Percentiles rank a stretch among this genome's conserved stretches.
Conservation (phyloP, 2,797 vertebrate genomes). For the Hoplostethus atlanticus region DNA sequence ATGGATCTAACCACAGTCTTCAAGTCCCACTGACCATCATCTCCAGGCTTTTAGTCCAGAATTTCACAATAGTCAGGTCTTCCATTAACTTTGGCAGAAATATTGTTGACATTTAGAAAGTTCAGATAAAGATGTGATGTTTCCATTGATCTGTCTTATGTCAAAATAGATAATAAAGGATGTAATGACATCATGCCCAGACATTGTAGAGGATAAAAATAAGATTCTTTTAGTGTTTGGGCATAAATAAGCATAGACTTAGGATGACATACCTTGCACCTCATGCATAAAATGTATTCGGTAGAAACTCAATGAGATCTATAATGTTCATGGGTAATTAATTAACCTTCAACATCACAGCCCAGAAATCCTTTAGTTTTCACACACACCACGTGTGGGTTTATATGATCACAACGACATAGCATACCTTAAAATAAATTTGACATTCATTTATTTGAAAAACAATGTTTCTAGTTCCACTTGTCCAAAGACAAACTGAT, state of each 20-base stretch:
- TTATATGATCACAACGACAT: slow-evolving; percentile 51
- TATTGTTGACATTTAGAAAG: slow-evolving; percentile 55
- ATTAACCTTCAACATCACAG: too few species aligned
- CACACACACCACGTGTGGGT: neutral
- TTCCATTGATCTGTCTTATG: slow-evolving; percentile 26
- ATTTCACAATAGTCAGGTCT: slow-evolving; percentile 75
- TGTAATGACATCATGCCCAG: slow-evolving; percentile 17
- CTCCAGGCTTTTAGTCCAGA: slow-evolving; percentile 46
- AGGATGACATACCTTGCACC: neutral
- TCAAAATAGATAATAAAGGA: slow-evolving; percentile 22
- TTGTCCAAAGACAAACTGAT: slow-evolving; percentile 45
- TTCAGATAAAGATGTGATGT: slow-evolving; percentile 41
- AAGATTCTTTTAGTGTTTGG: slow-evolving; percentile 44
- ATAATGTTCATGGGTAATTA: slow-evolving; percentile 1
- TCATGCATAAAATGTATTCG: slow-evolving; percentile 26
- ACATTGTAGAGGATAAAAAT: slow-evolving; percentile 20
- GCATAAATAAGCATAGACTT: slow-evolving; percentile 29
- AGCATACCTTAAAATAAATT: slow-evolving; percentile 62
- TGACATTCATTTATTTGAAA: slow-evolving; percentile 77
- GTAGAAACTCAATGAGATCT: slow-evolving; percentile 44
- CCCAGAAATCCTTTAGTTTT: neutral
- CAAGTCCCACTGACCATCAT: slow-evolving; percentile 19
- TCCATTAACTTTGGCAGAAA: slow-evolving; percentile 63
- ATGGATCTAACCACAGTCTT: slow-evolving; percentile 43
- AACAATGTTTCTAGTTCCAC: slow-evolving; percentile 71